Base-by-base conservation (phyloP, 2,888 invertebrate genomes). In the Seira musarum region DNA sequence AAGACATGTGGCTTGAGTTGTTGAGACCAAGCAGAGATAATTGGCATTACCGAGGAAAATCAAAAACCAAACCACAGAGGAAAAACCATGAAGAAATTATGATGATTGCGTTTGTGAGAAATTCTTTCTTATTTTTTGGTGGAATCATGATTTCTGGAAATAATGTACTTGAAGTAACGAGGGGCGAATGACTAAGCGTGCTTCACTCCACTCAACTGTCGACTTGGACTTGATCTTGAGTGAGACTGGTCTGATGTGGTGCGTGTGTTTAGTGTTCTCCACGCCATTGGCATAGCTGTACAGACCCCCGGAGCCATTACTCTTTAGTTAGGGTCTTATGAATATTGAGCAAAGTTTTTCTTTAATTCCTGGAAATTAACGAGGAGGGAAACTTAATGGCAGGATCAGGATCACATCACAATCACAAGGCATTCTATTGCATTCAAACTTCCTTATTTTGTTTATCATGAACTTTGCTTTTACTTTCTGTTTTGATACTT, bases 71-170 rank as follows among this genome's bases (percentile, higher is more conserved):
- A 57, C 77, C 69, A 66, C 77, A 64, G 69, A 35, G 53, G 49
- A 66, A 68, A 49, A 49, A 49, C 49, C 49, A n/a, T 49, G 49
- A 49, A 13, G 49, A 49, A 49, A 49, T 49, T 49, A 49, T 49
- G 3, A 49, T 49, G 49, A 49, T 49, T 49, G 49, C 15, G 49
- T 8, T 49, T 49, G 3, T 13, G 49, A 49, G 49, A 77, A 77
- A 77, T 71, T 77, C 65, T 35, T 69, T 30, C 30, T 30, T 2
- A 2, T 30, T 30, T 30, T 30, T 30, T 30, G 30, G 8, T 5
- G 30, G 67, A 69, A 68, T 77, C 77, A 77, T 77, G 65, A 77
- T 71, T 77, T 77, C 64, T 30, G 46, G 69, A 76, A 76, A 66
- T 40, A 66, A 61, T 8, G 21, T 19, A 71, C 57, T 10, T 22